Evolutionary conservation across 92 coral and sea anemone species (phyloP).

Genomic region (Desmophyllum pertusum): DNA sequence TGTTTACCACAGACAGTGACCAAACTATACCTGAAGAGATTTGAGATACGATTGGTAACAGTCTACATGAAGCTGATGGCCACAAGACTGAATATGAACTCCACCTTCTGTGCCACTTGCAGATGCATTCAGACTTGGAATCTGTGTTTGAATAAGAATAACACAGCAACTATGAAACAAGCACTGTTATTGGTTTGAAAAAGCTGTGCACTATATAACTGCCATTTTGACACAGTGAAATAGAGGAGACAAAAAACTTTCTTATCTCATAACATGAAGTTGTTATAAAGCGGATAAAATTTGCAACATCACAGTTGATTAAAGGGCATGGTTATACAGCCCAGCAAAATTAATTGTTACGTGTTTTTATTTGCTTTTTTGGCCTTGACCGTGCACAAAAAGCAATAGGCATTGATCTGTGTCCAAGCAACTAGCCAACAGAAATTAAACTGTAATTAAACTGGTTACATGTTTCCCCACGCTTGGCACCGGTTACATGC

Average conservation of each 20-base stretch:
- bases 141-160: conserved; percentile 40
- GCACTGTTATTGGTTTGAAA: not conserved
- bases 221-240: not conserved
- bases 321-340: too few relatives aligned
- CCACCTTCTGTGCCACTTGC: conserved; percentile 94
- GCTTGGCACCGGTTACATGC: not conserved
- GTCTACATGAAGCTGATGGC: conserved; percentile 92
- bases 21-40: conserved; percentile 78
- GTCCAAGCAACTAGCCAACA: too few relatives aligned
- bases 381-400: too few relatives aligned
- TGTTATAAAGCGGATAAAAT: too few relatives aligned
- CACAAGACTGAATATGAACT: conserved; percentile 95
- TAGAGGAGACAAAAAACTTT: not conserved
- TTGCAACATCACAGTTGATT: too few relatives aligned
- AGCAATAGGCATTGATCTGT: too few relatives aligned
- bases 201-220: not conserved
- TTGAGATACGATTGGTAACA: conserved; percentile 93
- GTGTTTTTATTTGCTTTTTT: too few relatives aligned
- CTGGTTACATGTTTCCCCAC: not conserved
- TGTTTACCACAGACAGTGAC: too few relatives aligned
- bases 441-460: too few relatives aligned
- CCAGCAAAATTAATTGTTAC: too few relatives aligned
- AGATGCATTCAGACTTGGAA: conserved; percentile 77
- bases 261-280: not conserved
- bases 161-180: not conserved